A percentile compares a stretch with the other conserved stretches of the same genome.
Evolutionary conservation across 2,888 invertebrate genomes (phyloP).

Genomic region (Troilus luridus): DNA sequence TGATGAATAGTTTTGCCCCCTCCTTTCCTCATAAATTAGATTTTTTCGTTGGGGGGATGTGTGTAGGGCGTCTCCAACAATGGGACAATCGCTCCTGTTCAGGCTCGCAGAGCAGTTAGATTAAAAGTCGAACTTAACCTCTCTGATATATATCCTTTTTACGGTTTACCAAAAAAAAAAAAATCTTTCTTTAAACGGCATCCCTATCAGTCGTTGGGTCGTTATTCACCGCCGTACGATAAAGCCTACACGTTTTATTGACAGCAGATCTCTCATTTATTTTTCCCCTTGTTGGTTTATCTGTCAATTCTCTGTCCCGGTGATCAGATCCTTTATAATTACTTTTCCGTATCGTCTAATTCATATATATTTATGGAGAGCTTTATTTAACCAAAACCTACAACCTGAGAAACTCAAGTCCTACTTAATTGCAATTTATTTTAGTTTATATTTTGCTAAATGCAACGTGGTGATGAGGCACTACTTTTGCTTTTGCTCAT

Average conservation of each 20-base stretch:
- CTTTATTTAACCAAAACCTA: too few species aligned
- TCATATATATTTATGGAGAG: neutral
- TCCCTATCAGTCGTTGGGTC: neutral
- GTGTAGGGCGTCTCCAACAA: neutral
- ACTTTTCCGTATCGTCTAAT: neutral
- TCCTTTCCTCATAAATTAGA: slow-evolving; percentile 8
- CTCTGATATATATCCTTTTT: neutral
- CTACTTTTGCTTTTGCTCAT: too few species aligned
- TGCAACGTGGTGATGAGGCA: too few species aligned
- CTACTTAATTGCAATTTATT: too few species aligned
- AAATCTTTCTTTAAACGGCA: neutral
- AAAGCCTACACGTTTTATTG: slow-evolving; percentile 29
- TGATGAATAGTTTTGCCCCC: neutral
- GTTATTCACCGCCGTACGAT: slow-evolving; percentile 8
- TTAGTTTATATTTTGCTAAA: too few species aligned
- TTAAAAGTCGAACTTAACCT: neutral
- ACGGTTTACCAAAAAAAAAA: neutral
- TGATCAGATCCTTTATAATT: neutral
- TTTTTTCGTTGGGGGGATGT: neutral
- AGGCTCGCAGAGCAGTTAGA: neutral
- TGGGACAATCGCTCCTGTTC: neutral
- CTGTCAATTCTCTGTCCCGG: neutral
- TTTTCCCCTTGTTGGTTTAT: neutral
- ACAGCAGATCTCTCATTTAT: slow-evolving; percentile 19
- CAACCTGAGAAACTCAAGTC: too few species aligned